Base-by-base conservation (phyloP, 2,113 vertebrate genomes). In the Psophia crepitans region DNA sequence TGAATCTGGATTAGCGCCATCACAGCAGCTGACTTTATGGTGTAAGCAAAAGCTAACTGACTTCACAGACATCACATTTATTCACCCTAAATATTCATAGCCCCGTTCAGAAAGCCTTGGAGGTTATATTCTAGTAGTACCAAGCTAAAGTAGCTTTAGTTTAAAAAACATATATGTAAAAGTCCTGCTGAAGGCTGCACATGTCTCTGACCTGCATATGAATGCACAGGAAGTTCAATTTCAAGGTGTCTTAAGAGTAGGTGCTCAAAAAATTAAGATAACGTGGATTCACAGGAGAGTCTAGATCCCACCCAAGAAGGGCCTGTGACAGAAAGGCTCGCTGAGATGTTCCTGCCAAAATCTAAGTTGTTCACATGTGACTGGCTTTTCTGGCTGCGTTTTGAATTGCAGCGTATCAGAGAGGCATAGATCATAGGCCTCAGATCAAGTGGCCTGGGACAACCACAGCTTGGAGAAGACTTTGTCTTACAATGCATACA, bases 291-390 rank as follows among this genome's bases (percentile, higher is more conserved):
- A 22, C 5, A 12, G 33, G 48, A 28, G 57, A 60, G 48, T 26
- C 0, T 0, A 63, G 24, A 12, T 86, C 20, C 8, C 19, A 27
- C 26, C 46, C 51, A 37, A 8, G 16, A 9, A 66, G 10, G 24
- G 28, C 26, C 24, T 16, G 21, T 57, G 28, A 13, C 14, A 41
- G 44, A 39, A 75, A 53, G 15, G 56, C 28, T 87, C 1, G 1
- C 22, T 43, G 37, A 48, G 26, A 19, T 66, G 46, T n/a, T 76
- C 17, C 41, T 84, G 35, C 16, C 56, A 27, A 53, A 71, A 33
- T 43, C 2, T 1, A 8, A 33, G 11, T 46, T 37, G 39, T 33
- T 65, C 1, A 2, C 14, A 3, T 18, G 17, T 61, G 61, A 5
- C 33, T 6, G 41, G 60, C 14, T 56, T 33, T 69, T 83, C 53